Conservation (phyloP, 2,113 vertebrate genomes). For the Crotalus viridis region DNA sequence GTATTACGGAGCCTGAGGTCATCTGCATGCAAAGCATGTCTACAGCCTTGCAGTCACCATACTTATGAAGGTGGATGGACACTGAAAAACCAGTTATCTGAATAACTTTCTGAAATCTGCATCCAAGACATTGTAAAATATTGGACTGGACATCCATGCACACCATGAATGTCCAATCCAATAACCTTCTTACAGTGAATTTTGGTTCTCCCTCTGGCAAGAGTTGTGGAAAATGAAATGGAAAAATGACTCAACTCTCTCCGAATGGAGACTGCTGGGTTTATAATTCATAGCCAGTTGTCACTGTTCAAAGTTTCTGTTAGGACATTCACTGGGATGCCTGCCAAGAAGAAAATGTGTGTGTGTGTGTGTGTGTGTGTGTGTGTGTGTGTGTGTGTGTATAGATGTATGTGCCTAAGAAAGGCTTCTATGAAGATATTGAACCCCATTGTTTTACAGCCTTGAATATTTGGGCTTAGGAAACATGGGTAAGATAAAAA, state of each 20-base stretch:
- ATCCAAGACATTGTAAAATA: not conserved
- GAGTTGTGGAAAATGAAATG: not conserved
- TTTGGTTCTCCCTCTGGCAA: not conserved
- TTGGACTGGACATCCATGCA: not conserved
- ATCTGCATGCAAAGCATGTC: not conserved
- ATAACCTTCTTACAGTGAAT: not conserved
- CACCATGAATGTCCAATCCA: not conserved
- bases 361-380: not conserved
- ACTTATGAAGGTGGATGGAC: not conserved
- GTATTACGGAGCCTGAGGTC: not conserved
- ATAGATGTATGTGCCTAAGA: not conserved
- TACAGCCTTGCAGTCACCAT: not conserved
- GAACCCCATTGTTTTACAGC: not conserved
- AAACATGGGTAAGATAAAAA: not conserved
- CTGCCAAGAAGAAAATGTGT: not conserved
- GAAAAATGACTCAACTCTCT: not conserved
- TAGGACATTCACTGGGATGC: not conserved
- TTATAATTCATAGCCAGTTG: not conserved
- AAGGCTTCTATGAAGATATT: not conserved
- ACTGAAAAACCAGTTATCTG: not conserved
- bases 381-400: not conserved
- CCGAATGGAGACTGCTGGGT: not conserved
- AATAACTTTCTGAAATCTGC: not conserved
- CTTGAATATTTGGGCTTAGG: not conserved
- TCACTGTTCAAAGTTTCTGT: constrained; percentile 2